A percentile compares a stretch with the other conserved stretches of the same genome.
These are phyloP conservation scores for Idaea dimidiata DNA, from an alignment of 2,888 invertebrate genomes.

Conservation along the genomic window DNA sequence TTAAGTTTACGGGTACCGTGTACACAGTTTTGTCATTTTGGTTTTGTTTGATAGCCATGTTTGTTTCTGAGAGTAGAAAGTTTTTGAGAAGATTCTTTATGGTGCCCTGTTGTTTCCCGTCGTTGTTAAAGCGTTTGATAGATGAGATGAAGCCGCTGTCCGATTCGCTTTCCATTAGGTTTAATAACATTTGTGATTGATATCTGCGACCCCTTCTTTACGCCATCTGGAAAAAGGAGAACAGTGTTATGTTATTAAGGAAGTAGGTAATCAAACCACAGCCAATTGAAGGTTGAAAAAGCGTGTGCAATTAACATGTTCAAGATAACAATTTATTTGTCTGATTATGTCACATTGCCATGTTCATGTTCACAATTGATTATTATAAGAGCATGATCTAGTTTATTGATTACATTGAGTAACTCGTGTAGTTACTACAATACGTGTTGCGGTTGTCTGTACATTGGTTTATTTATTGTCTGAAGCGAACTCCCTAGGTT, in stretches of 20 bases:
- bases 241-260: background rate
- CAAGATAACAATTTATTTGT: conserved; percentile 5
- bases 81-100: conserved; percentile 67
- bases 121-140: conserved; percentile 57
- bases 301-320: background rate
- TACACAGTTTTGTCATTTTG: conserved; percentile 63
- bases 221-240: conserved; percentile 64
- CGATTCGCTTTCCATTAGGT: conserved; percentile 70
- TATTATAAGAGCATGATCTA: conserved; percentile 16
- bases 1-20: conserved; percentile 59
- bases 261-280: background rate
- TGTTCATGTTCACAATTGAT: conserved; percentile 20
- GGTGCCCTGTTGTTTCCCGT: conserved; percentile 61
- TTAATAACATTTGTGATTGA: conserved; percentile 64
- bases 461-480: conserved; percentile 27
- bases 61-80: conserved; percentile 62
- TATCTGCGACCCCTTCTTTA: conserved; percentile 59
- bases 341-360: conserved; percentile 35
- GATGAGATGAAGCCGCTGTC: conserved; percentile 62
- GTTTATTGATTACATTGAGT: conserved; percentile 27
- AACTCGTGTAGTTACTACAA: conserved; percentile 31
- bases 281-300: background rate
- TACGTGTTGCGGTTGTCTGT: conserved; percentile 16
- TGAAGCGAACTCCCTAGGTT: conserved; percentile 25
- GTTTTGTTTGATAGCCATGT: conserved; percentile 73